Percentiles rank a stretch among this genome's conserved stretches.
These are phyloP conservation scores for Emmelina monodactyla DNA, from an alignment of 2,888 invertebrate species.

Conservation along the genomic window DNA sequence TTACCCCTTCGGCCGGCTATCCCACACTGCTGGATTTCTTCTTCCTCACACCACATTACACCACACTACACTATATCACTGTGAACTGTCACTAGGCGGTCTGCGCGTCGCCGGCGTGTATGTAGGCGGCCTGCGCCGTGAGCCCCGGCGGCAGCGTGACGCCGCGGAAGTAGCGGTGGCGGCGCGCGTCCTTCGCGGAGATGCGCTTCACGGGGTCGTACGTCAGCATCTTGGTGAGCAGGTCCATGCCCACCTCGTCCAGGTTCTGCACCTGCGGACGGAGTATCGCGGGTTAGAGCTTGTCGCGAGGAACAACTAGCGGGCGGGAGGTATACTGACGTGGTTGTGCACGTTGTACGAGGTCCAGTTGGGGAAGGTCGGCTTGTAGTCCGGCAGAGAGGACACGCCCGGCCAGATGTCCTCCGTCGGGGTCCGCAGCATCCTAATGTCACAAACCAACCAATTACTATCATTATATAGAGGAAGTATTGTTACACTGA, in stretches of 20 bases:
- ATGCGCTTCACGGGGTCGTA: conserved; percentile 92
- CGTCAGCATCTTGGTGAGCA: conserved; percentile 86
- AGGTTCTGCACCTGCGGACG: conserved; percentile 78
- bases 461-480: too few relatives aligned
- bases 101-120: conserved; percentile 20
- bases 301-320: too few relatives aligned
- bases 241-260: conserved; percentile 77
- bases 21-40: too few relatives aligned
- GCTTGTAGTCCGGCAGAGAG: conserved; percentile 90
- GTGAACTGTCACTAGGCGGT: too few relatives aligned
- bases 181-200: conserved; percentile 80
- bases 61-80: too few relatives aligned
- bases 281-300: too few relatives aligned
- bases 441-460: too few relatives aligned
- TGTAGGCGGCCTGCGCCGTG: conserved; percentile 25
- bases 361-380: conserved; percentile 94
- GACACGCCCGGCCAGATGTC: conserved; percentile 96
- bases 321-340: too few relatives aligned
- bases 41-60: too few relatives aligned
- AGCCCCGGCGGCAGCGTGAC: conserved; percentile 58
- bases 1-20: too few relatives aligned
- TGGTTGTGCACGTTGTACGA: conserved; percentile 79
- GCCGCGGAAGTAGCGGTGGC: conserved; percentile 88
- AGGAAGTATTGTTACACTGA: too few relatives aligned
- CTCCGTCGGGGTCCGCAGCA: conserved; percentile 93